Percentiles rank a stretch among this genome's conserved stretches.
Conservation (phyloP, 2,113 vertebrate genomes). For the Lanius collurio region DNA sequence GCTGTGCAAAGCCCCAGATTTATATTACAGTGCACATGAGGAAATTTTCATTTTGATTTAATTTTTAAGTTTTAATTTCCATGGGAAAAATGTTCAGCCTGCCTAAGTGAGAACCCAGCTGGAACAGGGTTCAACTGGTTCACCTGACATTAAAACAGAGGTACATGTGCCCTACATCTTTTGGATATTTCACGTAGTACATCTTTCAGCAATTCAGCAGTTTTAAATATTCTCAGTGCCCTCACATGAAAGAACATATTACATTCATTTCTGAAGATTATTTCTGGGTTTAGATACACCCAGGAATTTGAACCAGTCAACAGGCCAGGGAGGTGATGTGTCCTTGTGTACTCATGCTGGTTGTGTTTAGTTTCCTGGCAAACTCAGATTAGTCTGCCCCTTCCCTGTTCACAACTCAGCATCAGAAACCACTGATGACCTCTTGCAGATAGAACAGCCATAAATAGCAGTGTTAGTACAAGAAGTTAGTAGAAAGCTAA, state of each 20-base stretch:
- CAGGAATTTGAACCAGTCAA: not conserved
- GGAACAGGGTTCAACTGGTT: not conserved
- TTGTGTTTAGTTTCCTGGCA: not conserved
- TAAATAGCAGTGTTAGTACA: not conserved
- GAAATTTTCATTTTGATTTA: not conserved
- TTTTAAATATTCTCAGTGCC: not conserved
- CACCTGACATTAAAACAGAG: not conserved
- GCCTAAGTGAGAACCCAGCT: not conserved
- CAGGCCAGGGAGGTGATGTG: rapidly evolving
- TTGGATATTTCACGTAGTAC: not conserved
- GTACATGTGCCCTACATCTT: not conserved
- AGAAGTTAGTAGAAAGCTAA: not conserved
- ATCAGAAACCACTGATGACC: not conserved
- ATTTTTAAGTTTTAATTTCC: not conserved
- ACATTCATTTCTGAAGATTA: not conserved
- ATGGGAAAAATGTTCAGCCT: not conserved
- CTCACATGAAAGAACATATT: not conserved
- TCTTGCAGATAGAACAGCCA: not conserved
- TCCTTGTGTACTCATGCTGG: not conserved
- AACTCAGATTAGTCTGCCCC: not conserved
- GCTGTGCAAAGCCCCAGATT: not conserved
- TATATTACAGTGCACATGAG: not conserved
- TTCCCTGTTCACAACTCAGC: not conserved
- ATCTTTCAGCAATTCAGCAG: not conserved
- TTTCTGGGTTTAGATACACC: not conserved